Evolutionary conservation across 2,888 invertebrate genomes (phyloP).

Genomic region (Melangyna quadrimaculata): DNA sequence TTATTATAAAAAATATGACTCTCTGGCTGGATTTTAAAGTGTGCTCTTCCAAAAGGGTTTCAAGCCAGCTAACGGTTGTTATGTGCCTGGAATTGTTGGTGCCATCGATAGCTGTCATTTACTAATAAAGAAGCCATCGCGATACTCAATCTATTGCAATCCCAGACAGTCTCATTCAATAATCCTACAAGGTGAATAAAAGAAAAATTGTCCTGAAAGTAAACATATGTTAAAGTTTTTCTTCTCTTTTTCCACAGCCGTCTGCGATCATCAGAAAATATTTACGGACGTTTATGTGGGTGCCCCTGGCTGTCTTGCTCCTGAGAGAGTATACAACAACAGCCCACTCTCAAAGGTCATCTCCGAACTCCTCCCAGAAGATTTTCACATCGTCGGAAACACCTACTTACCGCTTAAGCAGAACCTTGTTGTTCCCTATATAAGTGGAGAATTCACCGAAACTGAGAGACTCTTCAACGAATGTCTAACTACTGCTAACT

Average conservation of each 20-base stretch:
- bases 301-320: conserved; percentile 37
- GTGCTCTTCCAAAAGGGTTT: conserved; percentile 28
- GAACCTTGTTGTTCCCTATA: conserved; percentile 43
- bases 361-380: conserved; percentile 26
- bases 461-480: conserved; percentile 37
- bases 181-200: conserved; percentile 44
- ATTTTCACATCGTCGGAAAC: conserved; percentile 53
- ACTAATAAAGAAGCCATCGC: conserved; percentile 52
- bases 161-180: conserved; percentile 31
- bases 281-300: conserved; percentile 56
- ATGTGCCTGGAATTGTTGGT: conserved; percentile 50
- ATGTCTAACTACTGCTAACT: neutral
- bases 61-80: conserved; percentile 28
- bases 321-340: conserved; percentile 42
- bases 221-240: neutral
- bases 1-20: no score
- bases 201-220: neutral
- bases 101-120: conserved; percentile 57
- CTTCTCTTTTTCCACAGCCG: neutral
- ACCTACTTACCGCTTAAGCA: neutral
- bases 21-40: neutral
- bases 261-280: conserved; percentile 57
- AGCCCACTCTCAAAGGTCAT: conserved; percentile 49
- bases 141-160: conserved; percentile 58
- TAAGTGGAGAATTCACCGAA: conserved; percentile 1